Base-by-base conservation (phyloP, 2,888 invertebrate genomes). In the Pimpla rufipes region DNA sequence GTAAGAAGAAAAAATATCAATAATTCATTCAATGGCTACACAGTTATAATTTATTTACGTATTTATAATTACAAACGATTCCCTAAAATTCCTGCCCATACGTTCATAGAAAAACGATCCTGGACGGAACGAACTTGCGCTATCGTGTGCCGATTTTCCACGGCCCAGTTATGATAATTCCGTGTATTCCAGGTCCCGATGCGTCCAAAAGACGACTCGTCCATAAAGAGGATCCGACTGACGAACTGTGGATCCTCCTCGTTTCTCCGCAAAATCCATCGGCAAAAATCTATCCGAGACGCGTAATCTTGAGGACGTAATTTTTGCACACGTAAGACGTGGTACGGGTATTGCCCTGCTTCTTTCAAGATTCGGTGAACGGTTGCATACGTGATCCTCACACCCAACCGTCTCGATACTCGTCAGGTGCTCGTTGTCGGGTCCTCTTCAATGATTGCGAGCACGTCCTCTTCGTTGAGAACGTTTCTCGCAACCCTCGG, bases 71-170 rank as follows among this genome's bases (percentile, higher is more conserved):
- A 68, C 52, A 77, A 2, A 37, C 55, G 23, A 11, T 67, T n/a
- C 2, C 64, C 42, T 35, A 77, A 16, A 8, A 77, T 67, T 21
- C 78, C 78, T 7, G 29, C 47, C 70, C 78, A 78, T 13, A 62
- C 11, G 18, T 78, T 78, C 0, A 57, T 5, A 16, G 8, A 6
- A 29, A 70, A 78, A 3, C 78, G 23, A 3, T 16, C 11, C 16
- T 78, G 64, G 1, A 37, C 13, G 2, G 52, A 16, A 2, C 52
- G 52, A 1, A 11, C 11, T n/a, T 78, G 47, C 16, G 40, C 18
- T 0, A 29, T n/a, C 10, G 35, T 13, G 52, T 57, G 57, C 5
- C 71, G 70, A 50, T 81, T 81, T 13, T 55, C 81, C 1, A 50
- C 3, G 0, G n/a, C 42, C 64, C 70, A 76, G 6, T n/a, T n/a